Evolutionary conservation across 2,888 invertebrate species (phyloP), one percentile per base, ranked within the genome.

Genomic region (Fragum fragum): DNA sequence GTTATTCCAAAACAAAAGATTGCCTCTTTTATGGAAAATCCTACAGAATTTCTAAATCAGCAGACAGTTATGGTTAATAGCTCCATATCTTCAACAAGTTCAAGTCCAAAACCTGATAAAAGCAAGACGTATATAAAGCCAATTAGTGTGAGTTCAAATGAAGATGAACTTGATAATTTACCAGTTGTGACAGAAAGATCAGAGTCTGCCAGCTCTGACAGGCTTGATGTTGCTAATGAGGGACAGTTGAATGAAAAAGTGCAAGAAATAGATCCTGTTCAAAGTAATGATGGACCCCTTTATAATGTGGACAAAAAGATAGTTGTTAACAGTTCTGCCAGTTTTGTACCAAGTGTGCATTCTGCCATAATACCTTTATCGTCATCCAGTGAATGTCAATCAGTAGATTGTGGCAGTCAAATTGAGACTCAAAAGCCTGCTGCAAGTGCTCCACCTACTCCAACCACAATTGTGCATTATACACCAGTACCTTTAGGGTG

Each of bases 31-130:
- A 96, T 98, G 96, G 98, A 98, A 88, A 98, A 98, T 94, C 98
- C 98, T 0, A 97, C 97, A 91, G 98, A 98, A 1, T 98, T 98
- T 95, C 95, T 98, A 88, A 98, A 98, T 6, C 98, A 98, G 90
- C 98, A 98, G 94, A 98, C 98, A 0, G 97, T 97, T 39, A 94
- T 98, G 87, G 94, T 98, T 18, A 92, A 92, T 83, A 91, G 85
- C 74, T 91, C 88, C 18, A 84, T 88, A 32, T 85, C 87, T 9
- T 86, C 88, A 14, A 85, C 83, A 63, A 77, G 82, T 69, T 82
- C 86, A 32, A 86, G 88, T 79, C 87, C 87, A 23, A 79, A 73
- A 26, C 36, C 61, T 36, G 57, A 28, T 21, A 76, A 77, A n/a
- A 39, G 39, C 42, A 39, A 73, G 63, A 61, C 55, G 21, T 36